Evolutionary conservation across 2,888 invertebrate species (phyloP).

Genomic region (Oasisia sp.): DNA sequence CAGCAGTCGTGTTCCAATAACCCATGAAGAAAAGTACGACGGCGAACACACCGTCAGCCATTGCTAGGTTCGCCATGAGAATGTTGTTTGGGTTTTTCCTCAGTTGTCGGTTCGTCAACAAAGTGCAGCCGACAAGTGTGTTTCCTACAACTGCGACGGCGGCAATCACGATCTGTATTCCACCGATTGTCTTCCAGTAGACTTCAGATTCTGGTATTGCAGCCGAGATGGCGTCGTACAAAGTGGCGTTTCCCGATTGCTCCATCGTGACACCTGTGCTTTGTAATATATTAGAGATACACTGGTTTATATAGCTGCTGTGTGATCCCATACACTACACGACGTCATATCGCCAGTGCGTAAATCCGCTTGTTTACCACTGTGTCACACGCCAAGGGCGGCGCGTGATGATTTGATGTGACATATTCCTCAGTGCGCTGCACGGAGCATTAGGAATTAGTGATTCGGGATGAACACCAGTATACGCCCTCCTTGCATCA

Average conservation of each 20-base stretch:
- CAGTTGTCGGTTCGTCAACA: not conserved
- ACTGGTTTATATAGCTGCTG: not conserved
- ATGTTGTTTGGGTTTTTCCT: constrained; percentile 4
- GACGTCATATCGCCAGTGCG: not conserved
- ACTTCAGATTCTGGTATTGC: not conserved
- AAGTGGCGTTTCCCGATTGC: not conserved
- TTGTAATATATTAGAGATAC: not conserved
- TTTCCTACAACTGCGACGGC: not conserved
- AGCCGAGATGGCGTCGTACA: not conserved
- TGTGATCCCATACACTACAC: not conserved
- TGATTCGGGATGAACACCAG: too few species aligned
- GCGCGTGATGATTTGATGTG: too few species aligned
- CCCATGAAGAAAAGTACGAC: not conserved
- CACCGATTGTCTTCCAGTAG: not conserved
- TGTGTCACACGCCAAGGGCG: too few species aligned
- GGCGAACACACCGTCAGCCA: not conserved
- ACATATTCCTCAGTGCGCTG: too few species aligned
- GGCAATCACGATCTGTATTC: not conserved
- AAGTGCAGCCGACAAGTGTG: not conserved
- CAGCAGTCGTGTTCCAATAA: not conserved
- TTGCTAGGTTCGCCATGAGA: not conserved
- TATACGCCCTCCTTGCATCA: too few species aligned
- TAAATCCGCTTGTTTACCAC: not conserved
- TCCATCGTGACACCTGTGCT: not conserved
- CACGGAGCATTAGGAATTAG: too few species aligned